These are phyloP conservation scores for Hetaerina titia DNA, from an alignment of 2,888 invertebrate genomes.

Conservation along the genomic window DNA sequence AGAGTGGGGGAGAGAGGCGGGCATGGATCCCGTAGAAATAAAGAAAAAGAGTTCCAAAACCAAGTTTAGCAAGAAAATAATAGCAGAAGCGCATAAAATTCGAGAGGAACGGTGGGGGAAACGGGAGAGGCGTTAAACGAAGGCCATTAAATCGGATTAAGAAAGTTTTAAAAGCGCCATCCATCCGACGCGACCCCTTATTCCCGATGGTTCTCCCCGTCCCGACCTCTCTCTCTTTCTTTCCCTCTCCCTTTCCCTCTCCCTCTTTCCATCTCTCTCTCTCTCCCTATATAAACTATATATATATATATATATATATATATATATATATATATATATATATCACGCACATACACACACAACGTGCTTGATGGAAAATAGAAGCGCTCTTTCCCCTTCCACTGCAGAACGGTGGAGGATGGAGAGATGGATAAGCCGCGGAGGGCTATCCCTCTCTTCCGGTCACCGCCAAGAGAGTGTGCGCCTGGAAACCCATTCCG, in stretches of 20 bases:
- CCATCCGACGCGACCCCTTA: neutral
- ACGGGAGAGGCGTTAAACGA: slow-evolving; percentile 40
- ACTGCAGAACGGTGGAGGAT: neutral
- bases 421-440: neutral
- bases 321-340: no score
- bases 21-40: neutral
- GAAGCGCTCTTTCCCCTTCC: no score
- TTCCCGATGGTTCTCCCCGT: neutral
- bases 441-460: neutral
- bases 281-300: no score
- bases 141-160: slow-evolving; percentile 54
- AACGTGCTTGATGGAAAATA: no score
- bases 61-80: neutral
- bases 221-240: neutral
- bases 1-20: neutral
- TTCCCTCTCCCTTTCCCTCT: neutral
- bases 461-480: neutral
- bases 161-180: slow-evolving; percentile 59
- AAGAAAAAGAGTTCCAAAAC: neutral
- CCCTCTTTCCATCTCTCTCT: no score
- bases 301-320: no score
- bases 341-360: neutral
- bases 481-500: no score
- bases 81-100: neutral
- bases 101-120: neutral